Base-by-base conservation (phyloP, 2,797 vertebrate species). In the Cossypha heuglini region DNA sequence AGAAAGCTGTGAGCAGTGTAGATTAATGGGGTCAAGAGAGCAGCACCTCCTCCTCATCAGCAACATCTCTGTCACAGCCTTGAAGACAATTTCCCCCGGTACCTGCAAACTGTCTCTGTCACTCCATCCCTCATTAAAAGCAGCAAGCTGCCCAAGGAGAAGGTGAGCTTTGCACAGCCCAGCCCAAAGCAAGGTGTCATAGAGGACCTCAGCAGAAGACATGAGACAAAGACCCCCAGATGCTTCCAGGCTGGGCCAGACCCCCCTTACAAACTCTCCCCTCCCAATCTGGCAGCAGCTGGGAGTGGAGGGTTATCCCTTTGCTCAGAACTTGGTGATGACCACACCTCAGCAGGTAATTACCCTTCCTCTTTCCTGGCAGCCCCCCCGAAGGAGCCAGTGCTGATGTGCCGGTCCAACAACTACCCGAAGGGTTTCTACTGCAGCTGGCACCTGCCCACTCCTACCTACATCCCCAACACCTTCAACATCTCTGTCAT, bases 371-470 rank as follows among this genome's bases (percentile, higher is more conserved):
- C 28, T 96, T 91, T 54, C 67, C 83, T 18, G 43, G 43, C 89
- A 99, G 99, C 97, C 48, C 98, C 98, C 0, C 99, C 99, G 0
- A 98, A 97, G 93, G 98, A 99, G 90, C 99, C 99, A 3, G 91
- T 98, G 48, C 97, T 99, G 97, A 98, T 98, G 91, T 99, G 99
- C 95, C 98, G 99, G 40, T 99, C 99, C 97, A 99, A 99, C 98
- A 99, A 99, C 61, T 99, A 99, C 91, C 99, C 99, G 1, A 99
- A 99, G 88, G 99, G 99, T 83, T 99, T 99, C 98, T 99, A 99
- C 98, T 99, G 99, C 98, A 99, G 98, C 96, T 99, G 99, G 99
- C 99, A 99, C 91, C 98, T 99, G 88, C 97, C 97, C 38, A 97
- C 98, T 81, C 98, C 98, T 5, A 99, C 99, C 10, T 99, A 98